These are phyloP conservation scores for Agonopterix subpropinquella DNA, from an alignment of 2,888 invertebrate species.

Conservation along the genomic window DNA sequence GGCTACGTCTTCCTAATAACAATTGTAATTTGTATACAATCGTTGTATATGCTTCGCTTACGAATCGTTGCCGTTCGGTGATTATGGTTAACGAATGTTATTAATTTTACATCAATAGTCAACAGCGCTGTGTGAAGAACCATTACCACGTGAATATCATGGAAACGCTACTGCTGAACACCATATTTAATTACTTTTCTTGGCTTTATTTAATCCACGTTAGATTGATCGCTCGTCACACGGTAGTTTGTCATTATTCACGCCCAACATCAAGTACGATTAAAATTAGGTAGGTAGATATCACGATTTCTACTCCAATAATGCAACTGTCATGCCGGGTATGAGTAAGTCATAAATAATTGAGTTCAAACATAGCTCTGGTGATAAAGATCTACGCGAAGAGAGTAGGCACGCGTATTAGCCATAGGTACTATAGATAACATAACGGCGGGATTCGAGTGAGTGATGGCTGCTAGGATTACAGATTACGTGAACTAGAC, in stretches of 20 bases:
- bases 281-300: constrained; percentile 25
- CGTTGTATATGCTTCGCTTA: not conserved
- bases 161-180: no score
- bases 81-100: constrained; percentile 4
- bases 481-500: not conserved
- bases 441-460: constrained; percentile 25
- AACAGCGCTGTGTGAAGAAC: not conserved
- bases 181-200: no score
- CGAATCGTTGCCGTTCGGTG: constrained; percentile 1
- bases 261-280: constrained; percentile 13
- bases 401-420: constrained; percentile 29
- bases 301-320: constrained; percentile 32
- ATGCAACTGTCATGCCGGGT: constrained; percentile 40
- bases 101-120: not conserved
- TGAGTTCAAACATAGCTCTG: constrained; percentile 46
- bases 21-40: constrained; percentile 15
- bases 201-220: no score
- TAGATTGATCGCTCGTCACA: constrained; percentile 1
- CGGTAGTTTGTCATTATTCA: constrained; percentile 3
- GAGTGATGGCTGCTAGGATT: constrained; percentile 26
- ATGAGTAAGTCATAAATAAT: constrained; percentile 43
- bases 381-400: constrained; percentile 40
- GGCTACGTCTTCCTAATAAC: constrained; percentile 12
- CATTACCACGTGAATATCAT: no score
- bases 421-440: constrained; percentile 12